Evolutionary conservation across 1,140 invertebrate genomes (phyloP), one percentile per base, ranked within the genome.

Genomic region (Brachionus sp.): DNA sequence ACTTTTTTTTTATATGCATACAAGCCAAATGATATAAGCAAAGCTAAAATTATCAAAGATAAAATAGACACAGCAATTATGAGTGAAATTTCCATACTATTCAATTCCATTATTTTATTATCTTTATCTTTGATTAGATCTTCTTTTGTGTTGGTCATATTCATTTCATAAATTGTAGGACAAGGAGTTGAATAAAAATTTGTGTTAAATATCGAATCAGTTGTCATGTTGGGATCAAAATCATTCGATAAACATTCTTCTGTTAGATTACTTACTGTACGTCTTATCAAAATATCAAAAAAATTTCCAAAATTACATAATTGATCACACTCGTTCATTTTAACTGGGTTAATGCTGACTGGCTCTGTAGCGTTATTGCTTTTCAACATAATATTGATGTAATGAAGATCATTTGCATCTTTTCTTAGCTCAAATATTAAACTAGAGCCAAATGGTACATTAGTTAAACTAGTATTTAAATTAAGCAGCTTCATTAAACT

Each of bases 221-320:
- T 23, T 33, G 70, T 75, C 19, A 10, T 33, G 2, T 4, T 46
- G 3, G 9, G 19, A 6, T 10, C 16, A 10, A 13, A 10, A 25
- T 75, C 42, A 25, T 50, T 19, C 6, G 12, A 42, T 23, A 10
- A 33, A 44, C 77, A 80, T n/a, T 57, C 77, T 37, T 80, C 50
- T 35, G 29, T 64, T 35, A 62, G 0, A 44, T 80, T 62, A 25
- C 12, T 80, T n/a, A 80, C 5, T 44, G 39, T 62, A 13, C 50
- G n/a, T 23, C 9, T 44, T 13, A 57, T 39, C 3, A 62, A 6
- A 6, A 62, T 57, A 37, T 66, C 62, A 66, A 80, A 80, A 80
- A 80, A 80, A 29, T 80, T 80, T 57, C 77, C 77, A 80, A 80
- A 57, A 62, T 57, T 80, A 16, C 77, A 80, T 12, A 80, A 42